Conservation (phyloP, 92 coral and sea anemone genomes). For the Montipora capitata region DNA sequence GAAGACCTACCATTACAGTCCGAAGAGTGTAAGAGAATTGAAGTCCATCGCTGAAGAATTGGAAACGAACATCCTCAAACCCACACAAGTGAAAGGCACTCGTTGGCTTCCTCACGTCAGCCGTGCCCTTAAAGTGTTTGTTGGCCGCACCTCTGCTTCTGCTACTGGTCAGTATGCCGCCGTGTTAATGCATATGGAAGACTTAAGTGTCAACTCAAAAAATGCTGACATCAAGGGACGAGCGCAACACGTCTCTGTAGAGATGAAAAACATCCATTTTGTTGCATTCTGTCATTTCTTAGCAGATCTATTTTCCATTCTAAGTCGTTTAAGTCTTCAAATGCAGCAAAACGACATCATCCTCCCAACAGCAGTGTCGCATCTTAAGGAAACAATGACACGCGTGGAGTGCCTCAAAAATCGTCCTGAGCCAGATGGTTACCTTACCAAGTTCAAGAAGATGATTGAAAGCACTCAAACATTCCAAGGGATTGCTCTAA, state of each 20-base stretch:
- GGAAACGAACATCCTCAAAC: slow-evolving; percentile 49
- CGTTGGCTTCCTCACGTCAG: slow-evolving; percentile 55
- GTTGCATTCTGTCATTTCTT: slow-evolving; percentile 63
- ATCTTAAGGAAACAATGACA: slow-evolving; percentile 27
- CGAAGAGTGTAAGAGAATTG: slow-evolving; percentile 43
- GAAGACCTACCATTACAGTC: slow-evolving; percentile 50
- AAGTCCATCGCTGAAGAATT: slow-evolving; percentile 42
- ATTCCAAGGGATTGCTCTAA: slow-evolving; percentile 26
- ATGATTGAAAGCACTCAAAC: not conserved
- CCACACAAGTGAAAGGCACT: slow-evolving; percentile 54
- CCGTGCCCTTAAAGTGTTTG: slow-evolving; percentile 58
- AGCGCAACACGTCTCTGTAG: slow-evolving; percentile 14
- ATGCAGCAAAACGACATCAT: slow-evolving; percentile 60
- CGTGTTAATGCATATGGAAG: slow-evolving; percentile 52
- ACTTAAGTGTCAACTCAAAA: slow-evolving; percentile 44
- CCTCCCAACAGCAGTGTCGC: slow-evolving; percentile 44
- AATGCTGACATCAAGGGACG: slow-evolving; percentile 44
- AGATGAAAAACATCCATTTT: slow-evolving; percentile 42
- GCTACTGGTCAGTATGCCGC: slow-evolving; percentile 50
- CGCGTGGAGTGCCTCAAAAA: slow-evolving; percentile 16
- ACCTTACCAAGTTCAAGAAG: slow-evolving; percentile 12
- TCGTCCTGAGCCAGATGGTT: slow-evolving; percentile 35
- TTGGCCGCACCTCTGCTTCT: slow-evolving; percentile 19
- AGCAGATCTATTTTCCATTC: slow-evolving; percentile 43
- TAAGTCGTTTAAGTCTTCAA: slow-evolving; percentile 42